phyloP scores from a whole-genome alignment of 1,140 invertebrate species.

The Himalopsyche phryganea region DNA sequence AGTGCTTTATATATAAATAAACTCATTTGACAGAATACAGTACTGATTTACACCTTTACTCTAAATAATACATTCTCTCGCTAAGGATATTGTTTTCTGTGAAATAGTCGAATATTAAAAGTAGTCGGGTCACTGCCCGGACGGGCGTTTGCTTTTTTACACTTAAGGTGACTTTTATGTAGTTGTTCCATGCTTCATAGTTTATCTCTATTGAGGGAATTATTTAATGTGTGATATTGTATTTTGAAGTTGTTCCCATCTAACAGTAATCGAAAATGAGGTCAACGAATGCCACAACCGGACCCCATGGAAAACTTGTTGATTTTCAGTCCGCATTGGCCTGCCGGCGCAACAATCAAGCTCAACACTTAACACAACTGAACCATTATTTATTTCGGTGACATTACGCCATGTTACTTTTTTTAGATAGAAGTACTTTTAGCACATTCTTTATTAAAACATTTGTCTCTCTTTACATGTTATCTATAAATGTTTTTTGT shows the following conservation, averaged over 20 bases:
- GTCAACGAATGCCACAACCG: conserved; percentile 31
- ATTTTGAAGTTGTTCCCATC: conserved; percentile 24
- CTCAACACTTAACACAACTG: conserved; percentile 38
- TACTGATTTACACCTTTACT: conserved; percentile 37
- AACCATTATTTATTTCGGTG: conserved; percentile 44
- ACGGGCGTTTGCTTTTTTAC: conserved; percentile 31
- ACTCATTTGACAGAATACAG: conserved; percentile 39
- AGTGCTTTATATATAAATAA: conserved; percentile 35
- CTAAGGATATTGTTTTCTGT: conserved; percentile 42
- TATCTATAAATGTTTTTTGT: conserved; percentile 57
- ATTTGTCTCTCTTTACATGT: conserved; percentile 52
- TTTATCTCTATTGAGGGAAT: conserved; percentile 30
- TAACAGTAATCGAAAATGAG: conserved; percentile 30
- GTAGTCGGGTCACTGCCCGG: conserved; percentile 28
- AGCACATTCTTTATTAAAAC: conserved; percentile 55
- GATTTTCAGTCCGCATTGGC: conserved; percentile 2
- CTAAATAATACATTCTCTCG: conserved; percentile 25
- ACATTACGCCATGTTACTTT: conserved; percentile 42
- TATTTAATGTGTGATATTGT: conserved; percentile 33
- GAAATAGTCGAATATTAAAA: conserved; percentile 19
- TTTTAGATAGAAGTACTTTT: conserved; percentile 51
- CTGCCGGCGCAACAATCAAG: conserved; percentile 40
- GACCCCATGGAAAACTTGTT: conserved; percentile 36
- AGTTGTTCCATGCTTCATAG: conserved; percentile 33
- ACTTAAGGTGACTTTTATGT: conserved; percentile 33